A percentile compares a stretch with the other conserved stretches of the same genome.
These are phyloP conservation scores for Pseudomugil gertrudae DNA, from an alignment of 2,797 vertebrate genomes.

Conservation along the genomic window DNA sequence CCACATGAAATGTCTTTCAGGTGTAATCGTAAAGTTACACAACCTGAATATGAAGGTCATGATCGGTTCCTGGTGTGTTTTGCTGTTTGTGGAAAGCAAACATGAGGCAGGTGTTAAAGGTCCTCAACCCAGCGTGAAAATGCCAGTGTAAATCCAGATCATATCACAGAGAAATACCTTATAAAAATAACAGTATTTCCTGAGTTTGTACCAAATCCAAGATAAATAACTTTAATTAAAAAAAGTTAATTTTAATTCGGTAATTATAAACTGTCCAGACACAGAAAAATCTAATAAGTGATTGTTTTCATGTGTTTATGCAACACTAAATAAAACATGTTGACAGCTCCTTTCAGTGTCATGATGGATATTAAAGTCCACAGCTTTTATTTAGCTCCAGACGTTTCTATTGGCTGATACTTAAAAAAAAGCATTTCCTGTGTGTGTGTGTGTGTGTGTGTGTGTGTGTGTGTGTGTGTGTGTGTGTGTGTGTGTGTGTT, in stretches of 20 bases:
- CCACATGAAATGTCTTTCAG: background rate
- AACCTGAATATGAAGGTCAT: background rate
- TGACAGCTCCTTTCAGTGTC: background rate
- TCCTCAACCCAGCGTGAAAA: too few species aligned
- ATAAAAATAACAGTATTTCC: too few species aligned
- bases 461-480: too few species aligned
- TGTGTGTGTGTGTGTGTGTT: too few species aligned
- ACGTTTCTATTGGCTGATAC: conserved; percentile 33
- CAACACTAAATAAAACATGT: background rate
- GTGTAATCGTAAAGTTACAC: background rate
- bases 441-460: too few species aligned
- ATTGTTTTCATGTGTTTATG: background rate
- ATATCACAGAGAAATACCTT: too few species aligned
- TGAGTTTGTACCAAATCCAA: too few species aligned
- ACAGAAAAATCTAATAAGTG: too few species aligned
- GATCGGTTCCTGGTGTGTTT: background rate
- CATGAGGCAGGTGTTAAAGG: background rate
- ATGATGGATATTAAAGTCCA: background rate
- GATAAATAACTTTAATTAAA: too few species aligned
- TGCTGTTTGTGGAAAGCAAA: background rate
- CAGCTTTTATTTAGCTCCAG: conserved; percentile 7
- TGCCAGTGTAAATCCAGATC: too few species aligned
- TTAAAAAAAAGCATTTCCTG: conserved; percentile 13
- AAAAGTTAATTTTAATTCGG: too few species aligned
- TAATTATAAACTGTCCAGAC: too few species aligned